Base-by-base conservation (phyloP, 2,888 invertebrate genomes). In the Meteorus colon region DNA sequence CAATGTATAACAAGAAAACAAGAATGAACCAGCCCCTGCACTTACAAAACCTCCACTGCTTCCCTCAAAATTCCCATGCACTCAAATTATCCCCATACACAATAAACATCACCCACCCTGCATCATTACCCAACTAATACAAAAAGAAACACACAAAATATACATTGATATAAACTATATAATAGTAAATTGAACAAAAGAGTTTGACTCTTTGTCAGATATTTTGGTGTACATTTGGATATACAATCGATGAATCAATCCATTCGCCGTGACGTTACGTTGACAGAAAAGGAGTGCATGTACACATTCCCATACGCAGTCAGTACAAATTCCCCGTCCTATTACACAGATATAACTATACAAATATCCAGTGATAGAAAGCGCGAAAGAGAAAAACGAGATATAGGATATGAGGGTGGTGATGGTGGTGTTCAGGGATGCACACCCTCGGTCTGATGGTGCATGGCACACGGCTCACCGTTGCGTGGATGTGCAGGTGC, bases 211-310 rank as follows among this genome's bases (percentile, higher is more conserved):
- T 87, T 87, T 86, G 86, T 85, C 84, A 84, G 84, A 85, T 19
- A 84, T 88, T 87, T 86, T 81, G 84, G 84, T 62, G 51, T 77
- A 83, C 83, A 82, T 78, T 82, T 82, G 84, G 84, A 84, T 81
- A 82, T 82, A 83, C 87, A 86, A 88, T 88, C 87, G 87, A 87
- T 87, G 89, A 87, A 89, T 89, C 88, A 89, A 88, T 89, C 85
- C 86, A 83, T 87, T 83, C 80, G 80, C 84, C 82, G 84, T 88
- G 89, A 88, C 88, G 86, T 88, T 88, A 88, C 88, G 86, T 88
- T 88, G 89, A 89, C 85, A 81, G 69, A 79, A 80, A 80, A 69
- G 67, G 70, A 19, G 75, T 73, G 72, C 51, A 74, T 59, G 72
- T 8, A 55, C 12, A 41, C 41, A 41, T 41, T 41, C 12, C 41